Evolutionary conservation across 2,888 invertebrate species (phyloP).

Genomic region (Harmothoe impar): DNA sequence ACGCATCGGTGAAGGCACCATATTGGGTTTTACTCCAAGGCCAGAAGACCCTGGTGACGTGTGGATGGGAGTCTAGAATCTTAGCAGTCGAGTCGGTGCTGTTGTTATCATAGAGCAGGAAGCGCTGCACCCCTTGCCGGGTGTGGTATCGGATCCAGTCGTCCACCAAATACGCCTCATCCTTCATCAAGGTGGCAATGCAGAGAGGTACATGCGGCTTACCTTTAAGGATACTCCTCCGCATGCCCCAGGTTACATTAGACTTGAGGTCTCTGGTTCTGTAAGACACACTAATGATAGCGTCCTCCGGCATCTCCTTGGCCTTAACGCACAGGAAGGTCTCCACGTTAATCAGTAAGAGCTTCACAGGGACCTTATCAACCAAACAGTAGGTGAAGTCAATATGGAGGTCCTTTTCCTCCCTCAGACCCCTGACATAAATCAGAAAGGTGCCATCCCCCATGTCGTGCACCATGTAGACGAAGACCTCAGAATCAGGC

Average conservation of each 20-base stretch:
- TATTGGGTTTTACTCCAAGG: neutral
- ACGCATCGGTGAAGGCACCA: neutral
- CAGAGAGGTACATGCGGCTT: neutral
- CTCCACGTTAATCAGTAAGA: neutral
- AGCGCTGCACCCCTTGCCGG: neutral
- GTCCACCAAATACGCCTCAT: neutral
- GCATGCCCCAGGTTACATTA: neutral
- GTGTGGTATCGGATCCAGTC: constrained; percentile 6
- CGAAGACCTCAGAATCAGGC: neutral
- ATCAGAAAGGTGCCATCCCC: neutral
- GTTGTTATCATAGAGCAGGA: constrained; percentile 7
- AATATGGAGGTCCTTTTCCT: neutral
- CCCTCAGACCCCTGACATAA: neutral
- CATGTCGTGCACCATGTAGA: neutral
- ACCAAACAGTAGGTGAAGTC: neutral
- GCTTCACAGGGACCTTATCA: neutral
- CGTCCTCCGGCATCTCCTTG: neutral
- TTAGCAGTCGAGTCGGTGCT: neutral
- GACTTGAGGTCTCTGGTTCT: neutral
- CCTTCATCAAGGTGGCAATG: neutral
- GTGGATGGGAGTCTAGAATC: neutral
- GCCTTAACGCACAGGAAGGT: neutral
- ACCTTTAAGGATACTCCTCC: neutral
- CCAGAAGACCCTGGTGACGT: neutral
- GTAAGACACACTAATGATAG: neutral